A percentile compares a stretch with the other conserved stretches of the same genome.
These are phyloP conservation scores for Eubucco bourcierii DNA, from an alignment of 2,113 vertebrate genomes.

Conservation along the genomic window DNA sequence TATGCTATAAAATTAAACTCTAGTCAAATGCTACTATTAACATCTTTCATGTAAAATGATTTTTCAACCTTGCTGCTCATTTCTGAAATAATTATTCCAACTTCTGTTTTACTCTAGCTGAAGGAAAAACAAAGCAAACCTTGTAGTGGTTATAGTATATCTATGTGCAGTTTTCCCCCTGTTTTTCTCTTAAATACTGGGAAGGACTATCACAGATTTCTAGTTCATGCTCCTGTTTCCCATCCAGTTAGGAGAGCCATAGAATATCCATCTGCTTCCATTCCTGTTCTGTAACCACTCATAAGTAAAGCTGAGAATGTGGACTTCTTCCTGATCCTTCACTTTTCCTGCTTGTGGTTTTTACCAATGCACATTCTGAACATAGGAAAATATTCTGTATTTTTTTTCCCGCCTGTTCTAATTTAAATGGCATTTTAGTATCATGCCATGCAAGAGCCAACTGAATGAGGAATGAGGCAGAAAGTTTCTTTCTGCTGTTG, in stretches of 20 bases:
- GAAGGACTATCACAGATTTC: not conserved
- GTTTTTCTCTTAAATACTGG: not conserved
- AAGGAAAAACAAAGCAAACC: not conserved
- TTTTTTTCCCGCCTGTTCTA: not conserved
- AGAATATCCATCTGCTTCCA: not conserved
- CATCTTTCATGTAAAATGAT: not conserved
- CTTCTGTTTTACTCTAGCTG: not conserved
- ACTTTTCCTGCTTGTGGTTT: not conserved
- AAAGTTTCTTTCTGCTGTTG: not conserved
- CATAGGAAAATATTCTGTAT: not conserved
- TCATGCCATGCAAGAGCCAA: fast-evolving
- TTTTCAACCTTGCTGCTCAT: not conserved
- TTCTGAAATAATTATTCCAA: not conserved
- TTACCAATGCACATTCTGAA: not conserved
- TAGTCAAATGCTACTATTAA: not conserved
- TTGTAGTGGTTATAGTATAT: no score
- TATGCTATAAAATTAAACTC: not conserved
- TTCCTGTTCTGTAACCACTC: fast-evolving
- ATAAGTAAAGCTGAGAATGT: not conserved
- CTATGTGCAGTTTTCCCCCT: not conserved
- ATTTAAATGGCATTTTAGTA: not conserved
- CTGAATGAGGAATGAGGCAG: not conserved
- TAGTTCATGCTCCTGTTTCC: not conserved
- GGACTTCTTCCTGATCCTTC: not conserved
- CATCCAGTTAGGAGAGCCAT: fast-evolving